Evolutionary conservation across 2,113 vertebrate species (phyloP).

Genomic region (Tragelaphus strepsiceros): DNA sequence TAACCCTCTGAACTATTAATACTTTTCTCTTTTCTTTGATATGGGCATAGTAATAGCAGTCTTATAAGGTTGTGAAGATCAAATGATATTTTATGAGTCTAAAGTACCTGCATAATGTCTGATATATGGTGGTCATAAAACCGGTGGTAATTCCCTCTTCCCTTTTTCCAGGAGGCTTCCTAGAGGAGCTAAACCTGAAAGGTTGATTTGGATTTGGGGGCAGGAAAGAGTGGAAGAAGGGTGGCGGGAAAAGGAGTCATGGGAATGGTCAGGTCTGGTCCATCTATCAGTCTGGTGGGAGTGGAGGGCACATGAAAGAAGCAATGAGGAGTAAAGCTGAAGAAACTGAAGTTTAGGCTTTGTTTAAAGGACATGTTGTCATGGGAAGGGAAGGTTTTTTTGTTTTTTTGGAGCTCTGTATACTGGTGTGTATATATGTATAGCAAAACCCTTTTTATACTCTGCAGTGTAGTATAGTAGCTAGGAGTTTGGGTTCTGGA

Average conservation of each 20-base stretch:
- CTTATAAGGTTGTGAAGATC: background rate
- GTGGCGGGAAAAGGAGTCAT: background rate
- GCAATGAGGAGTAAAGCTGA: background rate
- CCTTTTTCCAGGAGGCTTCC: background rate
- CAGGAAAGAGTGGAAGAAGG: background rate
- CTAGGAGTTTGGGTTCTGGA: background rate
- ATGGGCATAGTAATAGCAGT: background rate
- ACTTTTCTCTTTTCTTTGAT: slow-evolving; percentile 33
- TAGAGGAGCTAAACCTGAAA: background rate
- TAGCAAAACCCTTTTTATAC: background rate
- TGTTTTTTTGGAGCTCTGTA: background rate
- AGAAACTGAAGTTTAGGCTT: background rate
- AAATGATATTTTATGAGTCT: background rate
- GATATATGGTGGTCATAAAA: background rate
- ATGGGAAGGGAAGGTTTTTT: background rate
- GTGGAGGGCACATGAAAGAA: background rate
- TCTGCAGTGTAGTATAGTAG: background rate
- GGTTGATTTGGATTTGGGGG: background rate
- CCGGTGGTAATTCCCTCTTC: background rate
- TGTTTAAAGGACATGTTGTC: background rate
- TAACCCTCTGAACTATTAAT: background rate
- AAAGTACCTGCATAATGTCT: background rate
- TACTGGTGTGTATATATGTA: background rate
- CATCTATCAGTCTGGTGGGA: background rate
- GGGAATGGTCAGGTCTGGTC: background rate